These are phyloP conservation scores for Heloderma charlesbogerti DNA, from an alignment of 2,113 vertebrate genomes.

Conservation along the genomic window DNA sequence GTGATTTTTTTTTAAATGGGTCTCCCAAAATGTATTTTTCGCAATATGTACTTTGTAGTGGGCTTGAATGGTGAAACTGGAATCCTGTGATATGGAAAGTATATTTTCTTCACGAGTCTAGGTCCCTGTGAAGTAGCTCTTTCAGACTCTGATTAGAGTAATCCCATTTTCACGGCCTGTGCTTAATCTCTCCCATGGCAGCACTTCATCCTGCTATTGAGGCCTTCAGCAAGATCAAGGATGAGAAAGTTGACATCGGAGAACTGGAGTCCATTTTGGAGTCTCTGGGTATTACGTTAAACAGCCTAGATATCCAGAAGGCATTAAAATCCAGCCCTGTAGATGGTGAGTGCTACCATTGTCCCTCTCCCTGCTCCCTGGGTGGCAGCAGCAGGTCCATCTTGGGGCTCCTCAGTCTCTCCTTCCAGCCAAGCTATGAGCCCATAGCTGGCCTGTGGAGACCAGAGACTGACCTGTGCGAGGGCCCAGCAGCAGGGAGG, in stretches of 20 bases:
- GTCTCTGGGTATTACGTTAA: background rate
- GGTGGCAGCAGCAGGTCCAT: background rate
- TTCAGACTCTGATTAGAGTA: background rate
- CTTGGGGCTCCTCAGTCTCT: background rate
- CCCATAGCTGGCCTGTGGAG: no score
- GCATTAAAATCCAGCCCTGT: background rate
- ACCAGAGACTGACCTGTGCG: background rate
- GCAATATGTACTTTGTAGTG: background rate
- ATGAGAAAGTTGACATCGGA: background rate
- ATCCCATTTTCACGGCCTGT: background rate
- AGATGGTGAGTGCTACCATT: background rate
- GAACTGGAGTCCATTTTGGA: background rate
- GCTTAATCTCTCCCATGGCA: background rate
- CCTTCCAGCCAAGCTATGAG: background rate
- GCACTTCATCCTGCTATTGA: background rate
- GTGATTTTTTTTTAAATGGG: background rate
- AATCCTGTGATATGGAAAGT: background rate
- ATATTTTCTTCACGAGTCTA: background rate
- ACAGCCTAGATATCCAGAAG: background rate
- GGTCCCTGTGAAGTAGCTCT: background rate
- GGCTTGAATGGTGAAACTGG: background rate
- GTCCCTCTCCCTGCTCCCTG: background rate
- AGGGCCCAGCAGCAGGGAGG: no score
- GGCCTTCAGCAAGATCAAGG: slow-evolving; percentile 17
- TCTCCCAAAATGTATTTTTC: background rate